These are phyloP conservation scores for Acropora yongei DNA, from an alignment of 64 coral and sea anemone species.

Conservation along the genomic window DNA sequence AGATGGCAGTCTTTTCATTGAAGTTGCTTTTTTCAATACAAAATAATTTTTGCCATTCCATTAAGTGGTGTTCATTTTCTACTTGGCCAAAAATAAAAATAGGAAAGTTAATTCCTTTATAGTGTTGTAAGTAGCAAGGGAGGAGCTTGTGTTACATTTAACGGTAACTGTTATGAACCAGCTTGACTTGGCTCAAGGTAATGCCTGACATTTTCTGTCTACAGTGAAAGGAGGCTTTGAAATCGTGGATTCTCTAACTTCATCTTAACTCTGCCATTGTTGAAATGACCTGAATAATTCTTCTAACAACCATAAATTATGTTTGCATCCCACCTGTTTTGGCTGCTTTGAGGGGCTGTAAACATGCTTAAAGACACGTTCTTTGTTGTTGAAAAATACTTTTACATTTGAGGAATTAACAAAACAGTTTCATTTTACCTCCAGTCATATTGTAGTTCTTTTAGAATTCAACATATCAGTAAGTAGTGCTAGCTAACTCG, in stretches of 20 bases:
- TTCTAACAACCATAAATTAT: not conserved
- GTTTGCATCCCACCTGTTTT: not conserved
- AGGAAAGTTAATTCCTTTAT: not conserved
- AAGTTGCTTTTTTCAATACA: not conserved
- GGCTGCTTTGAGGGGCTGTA: not conserved
- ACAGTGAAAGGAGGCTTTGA: not conserved
- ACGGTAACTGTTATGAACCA: not conserved
- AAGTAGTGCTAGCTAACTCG: too few species aligned
- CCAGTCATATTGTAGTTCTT: too few species aligned
- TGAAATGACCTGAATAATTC: not conserved
- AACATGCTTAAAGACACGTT: not conserved
- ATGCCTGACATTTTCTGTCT: not conserved
- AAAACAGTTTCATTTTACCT: too few species aligned
- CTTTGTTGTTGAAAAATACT: not conserved
- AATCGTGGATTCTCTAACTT: not conserved
- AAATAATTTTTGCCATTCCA: not conserved
- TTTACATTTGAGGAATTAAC: not conserved
- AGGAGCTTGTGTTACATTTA: not conserved
- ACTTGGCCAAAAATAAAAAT: not conserved
- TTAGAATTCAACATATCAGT: too few species aligned
- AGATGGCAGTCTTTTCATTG: not conserved
- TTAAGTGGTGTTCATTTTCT: not conserved
- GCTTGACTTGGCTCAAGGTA: not conserved
- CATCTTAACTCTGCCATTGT: not conserved
- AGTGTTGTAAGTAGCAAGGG: not conserved